These are phyloP conservation scores for Ischnura elegans DNA, from an alignment of 2,888 invertebrate genomes.

Conservation along the genomic window DNA sequence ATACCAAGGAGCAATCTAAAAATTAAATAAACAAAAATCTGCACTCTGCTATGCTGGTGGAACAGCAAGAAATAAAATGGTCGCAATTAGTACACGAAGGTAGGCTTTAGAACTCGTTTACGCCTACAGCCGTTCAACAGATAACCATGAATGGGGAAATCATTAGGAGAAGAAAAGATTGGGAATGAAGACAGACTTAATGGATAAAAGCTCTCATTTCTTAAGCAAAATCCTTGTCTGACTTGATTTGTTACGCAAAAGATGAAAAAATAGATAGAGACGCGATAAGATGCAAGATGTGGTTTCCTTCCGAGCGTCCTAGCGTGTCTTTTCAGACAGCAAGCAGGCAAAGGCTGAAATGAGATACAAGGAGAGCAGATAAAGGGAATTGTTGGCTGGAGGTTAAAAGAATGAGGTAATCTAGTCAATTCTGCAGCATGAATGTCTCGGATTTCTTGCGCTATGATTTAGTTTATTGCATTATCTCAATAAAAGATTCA, in stretches of 20 bases:
- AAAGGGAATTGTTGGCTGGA: neutral
- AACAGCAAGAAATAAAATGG: no score
- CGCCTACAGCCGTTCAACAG: neutral
- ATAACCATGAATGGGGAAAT: neutral
- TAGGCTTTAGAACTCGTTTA: no score
- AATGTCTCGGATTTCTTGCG: no score
- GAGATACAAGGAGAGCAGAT: neutral
- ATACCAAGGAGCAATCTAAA: no score
- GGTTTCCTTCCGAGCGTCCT: neutral
- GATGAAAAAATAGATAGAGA: neutral
- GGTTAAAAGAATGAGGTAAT: no score
- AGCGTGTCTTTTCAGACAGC: neutral
- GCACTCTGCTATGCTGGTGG: no score
- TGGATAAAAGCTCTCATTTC: neutral
- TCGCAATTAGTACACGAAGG: no score
- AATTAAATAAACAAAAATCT: no score
- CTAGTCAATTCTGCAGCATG: no score
- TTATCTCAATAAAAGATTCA: no score
- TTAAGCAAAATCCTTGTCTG: neutral
- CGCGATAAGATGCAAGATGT: neutral
- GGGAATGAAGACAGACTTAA: neutral
- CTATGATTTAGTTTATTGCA: no score
- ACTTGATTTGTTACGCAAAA: neutral
- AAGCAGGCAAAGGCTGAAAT: neutral
- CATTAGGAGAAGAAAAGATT: neutral